Evolutionary conservation across 2,113 vertebrate species (phyloP).

Genomic region (Protobothrops flavoviridis): DNA sequence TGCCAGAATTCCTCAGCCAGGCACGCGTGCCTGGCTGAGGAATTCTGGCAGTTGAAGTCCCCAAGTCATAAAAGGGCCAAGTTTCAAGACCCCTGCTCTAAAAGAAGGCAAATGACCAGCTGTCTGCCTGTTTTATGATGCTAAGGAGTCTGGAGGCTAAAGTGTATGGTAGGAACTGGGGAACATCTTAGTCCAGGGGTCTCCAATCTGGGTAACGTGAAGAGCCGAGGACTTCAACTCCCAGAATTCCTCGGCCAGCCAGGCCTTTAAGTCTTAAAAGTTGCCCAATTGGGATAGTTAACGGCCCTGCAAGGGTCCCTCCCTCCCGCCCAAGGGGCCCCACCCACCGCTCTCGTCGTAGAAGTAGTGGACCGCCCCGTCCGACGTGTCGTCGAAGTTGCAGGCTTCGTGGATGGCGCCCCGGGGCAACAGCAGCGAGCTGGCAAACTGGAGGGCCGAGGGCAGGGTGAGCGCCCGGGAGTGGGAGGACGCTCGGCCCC

Average conservation of each 20-base stretch:
- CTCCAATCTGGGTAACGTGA: no score
- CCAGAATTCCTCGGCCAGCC: no score
- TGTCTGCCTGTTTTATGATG: no score
- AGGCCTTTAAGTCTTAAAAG: no score
- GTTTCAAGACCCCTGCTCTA: no score
- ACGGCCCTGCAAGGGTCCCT: background rate
- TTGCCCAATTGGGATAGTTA: no score
- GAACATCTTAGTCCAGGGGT: background rate
- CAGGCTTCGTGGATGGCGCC: slow-evolving; percentile 85
- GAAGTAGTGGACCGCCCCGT: slow-evolving; percentile 89
- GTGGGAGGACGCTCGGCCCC: slow-evolving; percentile 80
- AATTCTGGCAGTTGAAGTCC: no score
- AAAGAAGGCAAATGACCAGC: no score
- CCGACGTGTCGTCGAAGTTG: slow-evolving; percentile 87
- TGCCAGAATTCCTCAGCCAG: no score
- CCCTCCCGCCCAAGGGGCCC: rapidly evolving
- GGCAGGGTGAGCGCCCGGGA: slow-evolving; percentile 82
- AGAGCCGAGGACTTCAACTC: no score
- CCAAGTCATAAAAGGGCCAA: no score
- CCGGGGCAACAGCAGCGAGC: slow-evolving; percentile 81
- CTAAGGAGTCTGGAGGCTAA: background rate
- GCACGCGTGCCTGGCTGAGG: no score
- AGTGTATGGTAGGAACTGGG: background rate
- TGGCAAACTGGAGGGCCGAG: slow-evolving; percentile 86
- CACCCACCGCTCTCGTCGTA: slow-evolving; percentile 85